Conservation (phyloP, 2,797 vertebrate genomes). For the Diplodus puntazzo region DNA sequence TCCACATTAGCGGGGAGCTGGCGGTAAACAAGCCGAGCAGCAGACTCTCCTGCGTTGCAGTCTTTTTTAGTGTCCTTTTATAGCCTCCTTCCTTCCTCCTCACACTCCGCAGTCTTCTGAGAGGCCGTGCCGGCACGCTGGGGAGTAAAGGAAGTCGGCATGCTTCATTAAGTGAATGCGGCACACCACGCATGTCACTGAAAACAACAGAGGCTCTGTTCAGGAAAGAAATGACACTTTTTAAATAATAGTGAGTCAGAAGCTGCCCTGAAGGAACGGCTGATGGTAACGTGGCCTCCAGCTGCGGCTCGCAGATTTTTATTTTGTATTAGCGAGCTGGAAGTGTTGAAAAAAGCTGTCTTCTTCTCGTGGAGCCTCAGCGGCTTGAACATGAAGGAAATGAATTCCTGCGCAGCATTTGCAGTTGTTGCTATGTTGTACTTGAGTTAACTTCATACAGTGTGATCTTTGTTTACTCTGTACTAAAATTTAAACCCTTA, state of each 20-base stretch:
- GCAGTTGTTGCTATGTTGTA: neutral
- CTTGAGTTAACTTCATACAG: conserved; percentile 10
- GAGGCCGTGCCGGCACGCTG: conserved; percentile 69
- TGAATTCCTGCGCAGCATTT: conserved; percentile 6
- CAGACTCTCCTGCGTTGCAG: conserved; percentile 58
- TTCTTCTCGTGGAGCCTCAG: conserved; percentile 23
- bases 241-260: conserved; percentile 71
- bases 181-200: conserved; percentile 68
- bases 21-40: conserved; percentile 69
- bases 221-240: conserved; percentile 75
- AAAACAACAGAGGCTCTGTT: conserved; percentile 83
- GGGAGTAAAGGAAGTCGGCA: conserved; percentile 82
- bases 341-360: conserved; percentile 40
- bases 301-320: conserved; percentile 67
- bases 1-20: conserved; percentile 53
- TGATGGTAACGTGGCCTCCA: conserved; percentile 66
- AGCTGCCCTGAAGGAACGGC: conserved; percentile 55
- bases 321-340: conserved; percentile 56
- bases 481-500: neutral
- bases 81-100: conserved; percentile 83
- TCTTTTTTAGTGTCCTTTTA: conserved; percentile 82
- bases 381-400: conserved; percentile 5
- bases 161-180: conserved; percentile 82
- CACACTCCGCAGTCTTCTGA: conserved; percentile 70
- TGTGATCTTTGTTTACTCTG: conserved; percentile 6